phyloP scores from a whole-genome alignment of 2,888 invertebrate genomes.

The Himalopsyche anomala region DNA sequence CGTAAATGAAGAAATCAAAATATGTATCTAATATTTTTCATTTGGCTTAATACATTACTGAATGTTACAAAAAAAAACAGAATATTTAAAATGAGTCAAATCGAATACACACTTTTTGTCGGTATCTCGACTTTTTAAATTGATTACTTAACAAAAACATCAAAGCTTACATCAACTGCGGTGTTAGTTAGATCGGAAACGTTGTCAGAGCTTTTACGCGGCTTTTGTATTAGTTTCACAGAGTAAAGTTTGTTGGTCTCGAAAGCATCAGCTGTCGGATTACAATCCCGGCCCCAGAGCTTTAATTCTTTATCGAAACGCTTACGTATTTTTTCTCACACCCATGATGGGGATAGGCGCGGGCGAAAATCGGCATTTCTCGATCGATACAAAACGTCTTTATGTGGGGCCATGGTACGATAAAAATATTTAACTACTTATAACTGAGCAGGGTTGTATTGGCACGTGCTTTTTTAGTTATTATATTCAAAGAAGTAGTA shows the following conservation, averaged over 20 bases:
- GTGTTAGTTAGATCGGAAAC: constrained; percentile 6
- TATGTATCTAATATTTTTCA: too few species aligned
- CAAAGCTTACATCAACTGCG: neutral
- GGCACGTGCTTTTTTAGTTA: neutral
- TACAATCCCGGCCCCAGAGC: constrained; percentile 54
- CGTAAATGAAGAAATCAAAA: too few species aligned
- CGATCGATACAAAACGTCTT: constrained; percentile 52
- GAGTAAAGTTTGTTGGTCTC: constrained; percentile 42
- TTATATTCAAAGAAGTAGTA: too few species aligned
- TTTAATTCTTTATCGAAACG: constrained; percentile 58
- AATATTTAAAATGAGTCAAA: too few species aligned
- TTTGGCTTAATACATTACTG: too few species aligned
- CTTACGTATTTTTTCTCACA: constrained; percentile 57
- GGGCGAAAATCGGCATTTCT: constrained; percentile 45
- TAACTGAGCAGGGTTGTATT: neutral
- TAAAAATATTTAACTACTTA: neutral
- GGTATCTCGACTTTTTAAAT: neutral
- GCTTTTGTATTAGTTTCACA: constrained; percentile 16
- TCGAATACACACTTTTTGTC: neutral
- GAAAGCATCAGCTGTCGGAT: constrained; percentile 58
- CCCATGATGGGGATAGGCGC: constrained; percentile 36
- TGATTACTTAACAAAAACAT: constrained; percentile 9
- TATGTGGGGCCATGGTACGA: constrained; percentile 1
- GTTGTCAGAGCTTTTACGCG: constrained; percentile 10
- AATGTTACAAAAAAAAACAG: too few species aligned